Conservation (phyloP, 2,797 vertebrate genomes). For the Echiichthys vipera region DNA sequence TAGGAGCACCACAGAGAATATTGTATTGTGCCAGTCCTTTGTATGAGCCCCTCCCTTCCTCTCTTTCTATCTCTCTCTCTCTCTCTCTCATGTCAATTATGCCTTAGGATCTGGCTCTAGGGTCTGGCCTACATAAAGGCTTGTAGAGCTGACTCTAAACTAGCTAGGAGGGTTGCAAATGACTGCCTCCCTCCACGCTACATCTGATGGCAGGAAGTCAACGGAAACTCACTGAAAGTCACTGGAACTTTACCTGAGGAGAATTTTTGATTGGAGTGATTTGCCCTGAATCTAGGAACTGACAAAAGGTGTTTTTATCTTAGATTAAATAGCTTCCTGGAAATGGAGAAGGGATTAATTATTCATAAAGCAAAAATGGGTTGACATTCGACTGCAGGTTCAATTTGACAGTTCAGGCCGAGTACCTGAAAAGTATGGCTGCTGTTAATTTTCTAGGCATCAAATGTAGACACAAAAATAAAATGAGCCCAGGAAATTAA, state of each 20-base stretch:
- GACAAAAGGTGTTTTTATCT: constrained; percentile 71
- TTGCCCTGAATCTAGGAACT: constrained; percentile 64
- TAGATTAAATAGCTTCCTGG: constrained; percentile 64
- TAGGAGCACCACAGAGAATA: constrained; percentile 34
- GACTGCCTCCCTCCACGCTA: constrained; percentile 43
- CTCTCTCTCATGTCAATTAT: constrained; percentile 63
- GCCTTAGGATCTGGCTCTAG: constrained; percentile 69
- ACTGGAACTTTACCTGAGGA: constrained; percentile 66
- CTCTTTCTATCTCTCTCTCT: not conserved
- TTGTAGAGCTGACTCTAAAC: constrained; percentile 65
- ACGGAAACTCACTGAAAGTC: constrained; percentile 70
- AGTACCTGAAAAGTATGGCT: constrained; percentile 50
- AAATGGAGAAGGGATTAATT: constrained; percentile 68
- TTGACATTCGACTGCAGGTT: constrained; percentile 63
- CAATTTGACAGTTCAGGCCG: constrained; percentile 62
- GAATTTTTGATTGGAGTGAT: constrained; percentile 74
- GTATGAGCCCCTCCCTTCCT: constrained; percentile 21
- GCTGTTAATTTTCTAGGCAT: constrained; percentile 12
- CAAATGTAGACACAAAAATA: not conserved
- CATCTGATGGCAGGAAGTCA: constrained; percentile 64
- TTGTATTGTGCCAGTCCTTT: constrained; percentile 45
- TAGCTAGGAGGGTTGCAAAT: constrained; percentile 69
- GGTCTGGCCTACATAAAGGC: constrained; percentile 74
- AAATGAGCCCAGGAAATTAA: not conserved
- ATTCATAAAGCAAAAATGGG: constrained; percentile 71